Evolutionary conservation across 1,140 invertebrate genomes (phyloP), one percentile per base, ranked within the genome.

Genomic region (Apocrypta bakeri): DNA sequence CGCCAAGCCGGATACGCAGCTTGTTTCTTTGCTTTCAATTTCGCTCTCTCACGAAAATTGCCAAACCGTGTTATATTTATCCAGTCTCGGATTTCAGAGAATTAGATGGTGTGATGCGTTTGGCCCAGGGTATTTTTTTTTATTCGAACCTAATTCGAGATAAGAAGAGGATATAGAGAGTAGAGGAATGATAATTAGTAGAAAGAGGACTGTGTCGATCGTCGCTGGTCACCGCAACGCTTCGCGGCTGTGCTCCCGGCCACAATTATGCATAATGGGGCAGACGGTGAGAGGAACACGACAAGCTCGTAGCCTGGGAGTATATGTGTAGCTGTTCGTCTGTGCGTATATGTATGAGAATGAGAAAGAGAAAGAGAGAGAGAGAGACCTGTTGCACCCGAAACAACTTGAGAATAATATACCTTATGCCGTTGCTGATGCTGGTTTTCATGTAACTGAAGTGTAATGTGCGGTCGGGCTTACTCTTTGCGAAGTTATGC

Each of bases 271-370:
- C 63, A 79, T 75, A 81, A 84, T 77, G 73, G 48, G n/a, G 29
- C 27, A 64, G 84, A 79, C 64, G 71, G 63, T 74, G 82, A 82
- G 8, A 25, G 27, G 8, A 31, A 7, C 48, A 64, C 29, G n/a
- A 85, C 85, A 78, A 75, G 86, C 81, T 85, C 85, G 82, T 82
- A 87, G 73, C 73, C 83, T 78, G 63, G 56, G 21, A 56, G 48
- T 6, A n/a, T n/a, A n/a, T n/a, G n/a, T n/a, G n/a, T n/a, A n/a
- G n/a, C n/a, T n/a, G n/a, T n/a, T n/a, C n/a, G n/a, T n/a, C n/a
- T n/a, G n/a, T n/a, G n/a, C n/a, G n/a, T n/a, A n/a, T n/a, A n/a
- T n/a, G n/a, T n/a, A n/a, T n/a, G n/a, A n/a, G n/a, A n/a, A n/a
- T n/a, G n/a, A n/a, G n/a, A n/a, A n/a, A n/a, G n/a, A n/a, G n/a